phyloP scores from a whole-genome alignment of 2,888 invertebrate species.

The Monoplex corrugatus region DNA sequence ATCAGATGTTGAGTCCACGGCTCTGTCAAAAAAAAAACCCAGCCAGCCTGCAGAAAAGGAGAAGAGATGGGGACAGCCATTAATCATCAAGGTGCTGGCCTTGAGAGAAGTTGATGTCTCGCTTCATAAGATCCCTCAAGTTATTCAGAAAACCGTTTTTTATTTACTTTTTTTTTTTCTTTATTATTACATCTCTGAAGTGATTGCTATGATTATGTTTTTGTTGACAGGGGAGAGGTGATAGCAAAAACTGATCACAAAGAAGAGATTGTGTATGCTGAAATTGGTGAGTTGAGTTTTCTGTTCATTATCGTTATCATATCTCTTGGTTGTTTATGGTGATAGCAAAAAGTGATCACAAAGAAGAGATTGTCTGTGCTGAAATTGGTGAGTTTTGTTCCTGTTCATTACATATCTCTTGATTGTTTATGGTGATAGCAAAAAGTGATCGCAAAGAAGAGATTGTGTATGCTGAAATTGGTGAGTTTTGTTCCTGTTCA shows the following conservation, averaged over 20 bases:
- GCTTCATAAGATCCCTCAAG: too few relatives aligned
- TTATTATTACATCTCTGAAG: too few relatives aligned
- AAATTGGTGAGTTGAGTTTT: conserved; percentile 86
- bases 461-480: conserved; percentile 89
- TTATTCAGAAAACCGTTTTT: too few relatives aligned
- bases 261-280: conserved; percentile 88
- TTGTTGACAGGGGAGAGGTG: conserved; percentile 85
- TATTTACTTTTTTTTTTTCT: too few relatives aligned
- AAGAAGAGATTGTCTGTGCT: conserved; percentile 87
- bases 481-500: conserved; percentile 82
- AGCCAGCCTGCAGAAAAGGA: too few relatives aligned
- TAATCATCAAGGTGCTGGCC: too few relatives aligned
- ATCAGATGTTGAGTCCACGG: too few relatives aligned
- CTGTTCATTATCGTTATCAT: not conserved
- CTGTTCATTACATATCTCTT: too few relatives aligned
- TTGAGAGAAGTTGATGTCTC: too few relatives aligned
- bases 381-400: conserved; percentile 92
- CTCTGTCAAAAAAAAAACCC: too few relatives aligned
- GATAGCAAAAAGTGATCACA: conserved; percentile 86
- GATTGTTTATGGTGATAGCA: conserved; percentile 86
- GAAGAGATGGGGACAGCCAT: too few relatives aligned
- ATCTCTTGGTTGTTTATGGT: conserved; percentile 80
- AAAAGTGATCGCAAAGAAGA: conserved; percentile 88
- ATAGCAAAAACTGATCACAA: conserved; percentile 87
- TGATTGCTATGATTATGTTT: not conserved